Evolutionary conservation across 1,140 invertebrate genomes (phyloP), one percentile per base, ranked within the genome.

Genomic region (Heliothis subflexa): DNA sequence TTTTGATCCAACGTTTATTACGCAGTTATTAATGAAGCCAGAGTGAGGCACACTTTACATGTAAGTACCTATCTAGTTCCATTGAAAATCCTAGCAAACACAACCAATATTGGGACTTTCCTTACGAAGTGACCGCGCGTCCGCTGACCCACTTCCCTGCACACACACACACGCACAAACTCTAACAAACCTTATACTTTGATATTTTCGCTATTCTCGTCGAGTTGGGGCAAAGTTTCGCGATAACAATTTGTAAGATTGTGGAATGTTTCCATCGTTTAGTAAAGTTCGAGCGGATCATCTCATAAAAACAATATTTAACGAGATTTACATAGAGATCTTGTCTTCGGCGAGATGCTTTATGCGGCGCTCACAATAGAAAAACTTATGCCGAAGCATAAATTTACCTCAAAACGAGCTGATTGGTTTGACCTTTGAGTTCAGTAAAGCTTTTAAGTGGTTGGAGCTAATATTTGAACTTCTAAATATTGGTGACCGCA

Each of bases 241-340:
- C 33, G 61, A 64, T 64, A 64, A 64, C 9, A 64, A 64, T 64
- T 64, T 21, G 16, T 45, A 64, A 64, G 61, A 64, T 64, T 64
- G 16, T 9, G 33, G 33, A 64, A 64, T 10, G 33, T 33, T 64
- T 45, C 16, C 61, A 45, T 45, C 61, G 33, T 45, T 45, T 10
- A 64, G 21, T 45, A 64, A 64, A 45, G 61, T 64, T 64, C 61
- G 16, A 62, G 18, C 61, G 16, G 40, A 64, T 64, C 45, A 57
- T 25, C 21, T 57, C 21, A 57, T 57, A 57, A 57, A 57, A 57
- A 57, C 55, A 57, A 57, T 57, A 21, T 57, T 57, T 12, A 57
- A 57, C 55, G 12, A 12, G 21, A 57, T 64, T 40, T 64, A 18
- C 12, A 16, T 18, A 64, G 45, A 64, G 40, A 64, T 11, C 33